These are phyloP conservation scores for Rafetus swinhoei DNA, from an alignment of 2,113 vertebrate species.

Conservation along the genomic window DNA sequence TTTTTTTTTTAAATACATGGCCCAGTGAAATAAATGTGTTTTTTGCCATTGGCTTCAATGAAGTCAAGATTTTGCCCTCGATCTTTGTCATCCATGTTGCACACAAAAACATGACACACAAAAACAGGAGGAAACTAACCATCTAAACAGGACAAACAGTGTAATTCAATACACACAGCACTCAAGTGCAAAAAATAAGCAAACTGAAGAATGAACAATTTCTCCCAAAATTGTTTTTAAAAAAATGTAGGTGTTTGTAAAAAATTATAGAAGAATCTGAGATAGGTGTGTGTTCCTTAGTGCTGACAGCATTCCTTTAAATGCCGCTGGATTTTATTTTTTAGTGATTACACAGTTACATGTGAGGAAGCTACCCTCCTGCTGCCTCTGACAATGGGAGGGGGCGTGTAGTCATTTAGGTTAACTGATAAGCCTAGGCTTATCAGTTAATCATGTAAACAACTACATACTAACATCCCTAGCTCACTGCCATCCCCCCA, in stretches of 20 bases:
- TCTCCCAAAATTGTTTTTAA: background rate
- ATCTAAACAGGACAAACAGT: background rate
- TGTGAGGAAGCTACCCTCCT: too few relatives aligned
- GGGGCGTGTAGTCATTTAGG: too few relatives aligned
- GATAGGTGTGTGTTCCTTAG: background rate
- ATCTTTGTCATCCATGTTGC: background rate
- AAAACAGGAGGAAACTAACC: background rate
- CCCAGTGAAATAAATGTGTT: background rate
- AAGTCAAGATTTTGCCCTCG: background rate
- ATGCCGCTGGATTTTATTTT: background rate
- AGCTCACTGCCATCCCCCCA: background rate
- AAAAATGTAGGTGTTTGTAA: background rate
- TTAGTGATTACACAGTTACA: too few relatives aligned
- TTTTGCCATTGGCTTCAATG: background rate
- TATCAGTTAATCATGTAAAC: too few relatives aligned
- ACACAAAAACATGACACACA: background rate
- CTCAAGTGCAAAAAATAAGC: background rate
- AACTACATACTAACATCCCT: too few relatives aligned
- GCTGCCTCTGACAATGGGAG: too few relatives aligned
- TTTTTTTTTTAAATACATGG: background rate
- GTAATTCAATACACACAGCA: background rate
- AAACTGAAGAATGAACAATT: background rate
- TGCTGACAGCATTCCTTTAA: background rate
- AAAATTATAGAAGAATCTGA: background rate
- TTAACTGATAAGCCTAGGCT: too few relatives aligned